These are phyloP conservation scores for Elanus axillaris DNA, from an alignment of 2,113 vertebrate species.

Conservation along the genomic window DNA sequence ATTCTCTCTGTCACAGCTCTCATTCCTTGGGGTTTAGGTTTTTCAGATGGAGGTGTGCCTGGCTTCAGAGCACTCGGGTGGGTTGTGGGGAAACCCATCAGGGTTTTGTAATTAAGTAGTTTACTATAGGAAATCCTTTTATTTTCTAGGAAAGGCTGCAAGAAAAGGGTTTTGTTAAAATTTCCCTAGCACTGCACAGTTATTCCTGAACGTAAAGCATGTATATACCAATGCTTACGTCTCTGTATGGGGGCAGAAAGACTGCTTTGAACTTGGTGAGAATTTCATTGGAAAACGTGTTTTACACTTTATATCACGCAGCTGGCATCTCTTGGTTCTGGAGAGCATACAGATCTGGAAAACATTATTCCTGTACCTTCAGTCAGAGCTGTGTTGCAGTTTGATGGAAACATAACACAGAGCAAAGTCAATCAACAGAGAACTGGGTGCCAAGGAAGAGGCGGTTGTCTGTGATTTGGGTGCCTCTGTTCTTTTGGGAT, in stretches of 20 bases:
- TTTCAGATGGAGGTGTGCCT: background rate
- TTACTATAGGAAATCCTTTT: background rate
- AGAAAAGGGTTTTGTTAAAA: background rate
- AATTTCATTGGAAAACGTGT: background rate
- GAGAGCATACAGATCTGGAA: background rate
- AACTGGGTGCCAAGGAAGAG: background rate
- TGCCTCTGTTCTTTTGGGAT: background rate
- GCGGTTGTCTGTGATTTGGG: background rate
- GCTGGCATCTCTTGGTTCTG: background rate
- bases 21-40: background rate
- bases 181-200: background rate
- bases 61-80: rapidly evolving
- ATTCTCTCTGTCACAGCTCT: background rate
- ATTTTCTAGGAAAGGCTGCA: background rate
- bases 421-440: background rate
- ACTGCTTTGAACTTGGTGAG: background rate
- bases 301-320: rapidly evolving
- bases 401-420: background rate
- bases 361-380: background rate
- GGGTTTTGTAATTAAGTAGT: background rate
- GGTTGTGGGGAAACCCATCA: background rate
- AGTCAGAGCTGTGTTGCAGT: background rate
- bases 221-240: no score
- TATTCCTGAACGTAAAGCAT: background rate
- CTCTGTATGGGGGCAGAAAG: rapidly evolving